phyloP scores from a whole-genome alignment of 2,113 vertebrate species.

The Cephalopterus ornatus region DNA sequence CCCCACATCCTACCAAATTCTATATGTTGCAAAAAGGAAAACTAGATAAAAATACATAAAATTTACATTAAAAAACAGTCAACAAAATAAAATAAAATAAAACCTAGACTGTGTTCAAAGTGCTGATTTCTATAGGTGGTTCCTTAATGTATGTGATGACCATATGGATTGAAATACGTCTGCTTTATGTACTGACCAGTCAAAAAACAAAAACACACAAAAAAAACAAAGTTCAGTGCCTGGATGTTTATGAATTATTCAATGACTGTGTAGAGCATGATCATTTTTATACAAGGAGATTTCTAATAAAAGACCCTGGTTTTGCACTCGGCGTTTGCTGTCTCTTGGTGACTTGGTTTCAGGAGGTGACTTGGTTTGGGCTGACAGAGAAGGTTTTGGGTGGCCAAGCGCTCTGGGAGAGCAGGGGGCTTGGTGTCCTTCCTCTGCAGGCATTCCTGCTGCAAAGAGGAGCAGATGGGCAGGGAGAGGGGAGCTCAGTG shows the following conservation, averaged over 20 bases:
- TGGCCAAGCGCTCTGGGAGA: not conserved
- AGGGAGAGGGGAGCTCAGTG: not conserved
- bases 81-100: conserved; percentile 65
- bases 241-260: conserved; percentile 92
- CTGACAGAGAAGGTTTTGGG: not conserved
- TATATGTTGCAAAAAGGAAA: conserved; percentile 78
- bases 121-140: conserved; percentile 89
- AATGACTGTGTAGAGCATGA: conserved; percentile 93
- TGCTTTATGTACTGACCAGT: conserved; percentile 88
- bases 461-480: fast-evolving
- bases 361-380: not conserved
- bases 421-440: not conserved
- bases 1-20: conserved; percentile 24
- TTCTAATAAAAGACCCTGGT: conserved; percentile 96
- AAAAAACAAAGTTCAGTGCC: conserved; percentile 87
- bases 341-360: conserved; percentile 26
- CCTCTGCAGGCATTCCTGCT: not conserved
- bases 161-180: conserved; percentile 85
- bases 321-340: conserved; percentile 80
- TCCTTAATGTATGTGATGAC: conserved; percentile 87
- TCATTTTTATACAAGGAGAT: conserved; percentile 96
- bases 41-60: conserved; percentile 29
- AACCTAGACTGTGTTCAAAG: conserved; percentile 85
- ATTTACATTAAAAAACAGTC: conserved; percentile 27
- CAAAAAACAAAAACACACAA: conserved; percentile 72